Base-by-base conservation (phyloP, 2,113 vertebrate genomes). In the Aspiorhynchus laticeps region DNA sequence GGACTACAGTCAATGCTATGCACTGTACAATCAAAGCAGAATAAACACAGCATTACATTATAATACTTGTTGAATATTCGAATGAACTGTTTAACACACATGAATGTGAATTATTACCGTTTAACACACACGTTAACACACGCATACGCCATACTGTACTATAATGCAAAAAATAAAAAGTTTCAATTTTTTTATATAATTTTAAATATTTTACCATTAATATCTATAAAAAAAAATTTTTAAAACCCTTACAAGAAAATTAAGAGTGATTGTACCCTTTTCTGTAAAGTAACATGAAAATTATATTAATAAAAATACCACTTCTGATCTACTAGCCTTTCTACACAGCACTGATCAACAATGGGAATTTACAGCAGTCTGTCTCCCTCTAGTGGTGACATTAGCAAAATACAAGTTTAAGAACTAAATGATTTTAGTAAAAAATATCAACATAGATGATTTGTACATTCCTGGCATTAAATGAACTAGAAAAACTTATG, bases 1-100 rank as follows among this genome's bases (percentile, higher is more conserved):
- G 97, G 97, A 89, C 96, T 97, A 80, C 91, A 87, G 77, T 96
- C 94, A 21, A 93, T 92, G n/a, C 73, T 88, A 14, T 94, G 92
- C 75, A 93, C 97, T 98, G 92, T 19, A 89, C 51, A 85, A 69
- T 31, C 36, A 78, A 78, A 48, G 4, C 4, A 87, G 74, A 85
- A 8, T 15, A 71, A 71, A 71, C 46, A 61, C 59, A 38, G 21
- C n/a, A 38, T 87, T 41, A 43, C 17, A 67, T 51, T 5, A 51
- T 51, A 51, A 17, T 51, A 51, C 14, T 17, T 17, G 48, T 51
- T 51, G 15, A 51, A 51, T 51, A 17, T 51, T 17, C 15, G 1
- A 51, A 15, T 51, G 15, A 53, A 53, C 51, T 7, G 48, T 17
- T 51, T 17, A 51, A 51, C 14, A 51, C 19, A 21, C 51, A 53